Evolutionary conservation across 2,888 invertebrate genomes (phyloP).

Genomic region (Thera britannica): DNA sequence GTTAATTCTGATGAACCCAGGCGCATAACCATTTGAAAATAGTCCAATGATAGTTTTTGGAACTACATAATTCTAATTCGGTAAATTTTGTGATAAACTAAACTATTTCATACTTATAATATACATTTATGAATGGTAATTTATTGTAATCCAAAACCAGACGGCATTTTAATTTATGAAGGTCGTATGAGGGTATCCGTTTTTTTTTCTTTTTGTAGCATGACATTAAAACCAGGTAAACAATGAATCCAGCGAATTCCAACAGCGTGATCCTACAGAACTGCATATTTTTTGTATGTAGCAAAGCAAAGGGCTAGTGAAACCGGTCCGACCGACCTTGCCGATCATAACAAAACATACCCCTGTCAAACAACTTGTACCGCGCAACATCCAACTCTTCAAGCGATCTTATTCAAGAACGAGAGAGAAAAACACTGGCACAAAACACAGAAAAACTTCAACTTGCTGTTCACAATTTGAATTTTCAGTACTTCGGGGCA

Average conservation of each 20-base stretch:
- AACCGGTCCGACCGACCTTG: constrained; percentile 63
- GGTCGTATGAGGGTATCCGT: background rate
- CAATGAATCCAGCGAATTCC: constrained; percentile 23
- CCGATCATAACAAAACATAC: constrained; percentile 45
- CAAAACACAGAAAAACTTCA: constrained; percentile 33
- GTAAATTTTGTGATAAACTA: too few relatives aligned
- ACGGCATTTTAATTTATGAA: background rate
- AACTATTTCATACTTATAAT: too few relatives aligned
- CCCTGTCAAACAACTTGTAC: constrained; percentile 23
- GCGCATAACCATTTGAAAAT: too few relatives aligned
- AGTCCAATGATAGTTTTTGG: too few relatives aligned
- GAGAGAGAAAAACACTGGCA: constrained; percentile 30
- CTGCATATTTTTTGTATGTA: constrained; percentile 25
- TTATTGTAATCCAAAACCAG: too few relatives aligned
- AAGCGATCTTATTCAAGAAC: constrained; percentile 35
- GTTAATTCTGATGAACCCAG: background rate
- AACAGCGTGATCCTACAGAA: constrained; percentile 29
- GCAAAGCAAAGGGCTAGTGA: constrained; percentile 26
- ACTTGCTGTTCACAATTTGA: constrained; percentile 33
- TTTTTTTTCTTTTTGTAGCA: constrained; percentile 1
- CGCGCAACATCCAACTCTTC: constrained; percentile 40
- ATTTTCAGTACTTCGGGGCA: constrained; percentile 46
- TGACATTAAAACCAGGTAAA: constrained; percentile 19
- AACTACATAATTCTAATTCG: too few relatives aligned
- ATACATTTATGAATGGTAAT: too few relatives aligned